These are phyloP conservation scores for Clarias gariepinus DNA, from an alignment of 2,113 vertebrate species.

Conservation along the genomic window DNA sequence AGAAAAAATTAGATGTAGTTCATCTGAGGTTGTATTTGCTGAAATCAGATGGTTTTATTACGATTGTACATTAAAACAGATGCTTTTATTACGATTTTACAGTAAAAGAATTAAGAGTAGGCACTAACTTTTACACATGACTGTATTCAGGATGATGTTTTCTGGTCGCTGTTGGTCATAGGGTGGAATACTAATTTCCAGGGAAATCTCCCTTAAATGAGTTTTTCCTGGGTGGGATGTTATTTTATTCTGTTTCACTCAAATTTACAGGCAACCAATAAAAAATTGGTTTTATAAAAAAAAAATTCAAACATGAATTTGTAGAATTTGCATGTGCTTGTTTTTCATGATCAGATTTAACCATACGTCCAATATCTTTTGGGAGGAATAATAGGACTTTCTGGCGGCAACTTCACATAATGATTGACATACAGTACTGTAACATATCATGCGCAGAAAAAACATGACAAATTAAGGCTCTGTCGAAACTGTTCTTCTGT, in stretches of 20 bases:
- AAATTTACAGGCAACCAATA: background rate
- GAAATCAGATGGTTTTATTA: no score
- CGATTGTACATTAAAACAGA: no score
- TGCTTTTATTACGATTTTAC: no score
- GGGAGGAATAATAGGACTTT: background rate
- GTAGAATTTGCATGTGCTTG: background rate
- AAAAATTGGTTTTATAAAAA: background rate
- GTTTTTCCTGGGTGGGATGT: background rate
- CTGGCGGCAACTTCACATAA: constrained; percentile 25
- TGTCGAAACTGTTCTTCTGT: background rate
- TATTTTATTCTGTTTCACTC: background rate
- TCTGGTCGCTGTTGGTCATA: no score
- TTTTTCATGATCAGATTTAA: background rate
- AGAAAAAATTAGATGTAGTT: no score
- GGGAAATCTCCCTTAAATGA: no score
- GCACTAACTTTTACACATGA: no score
- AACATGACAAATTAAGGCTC: background rate
- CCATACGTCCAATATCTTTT: background rate
- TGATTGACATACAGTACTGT: background rate
- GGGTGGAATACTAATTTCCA: no score
- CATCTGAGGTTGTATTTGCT: no score
- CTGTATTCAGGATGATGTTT: no score
- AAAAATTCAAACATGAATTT: background rate
- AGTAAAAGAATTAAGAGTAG: no score
- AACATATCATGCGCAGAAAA: constrained; percentile 8